phyloP scores from a whole-genome alignment of 2,888 invertebrate species.

The Drepana falcataria region DNA sequence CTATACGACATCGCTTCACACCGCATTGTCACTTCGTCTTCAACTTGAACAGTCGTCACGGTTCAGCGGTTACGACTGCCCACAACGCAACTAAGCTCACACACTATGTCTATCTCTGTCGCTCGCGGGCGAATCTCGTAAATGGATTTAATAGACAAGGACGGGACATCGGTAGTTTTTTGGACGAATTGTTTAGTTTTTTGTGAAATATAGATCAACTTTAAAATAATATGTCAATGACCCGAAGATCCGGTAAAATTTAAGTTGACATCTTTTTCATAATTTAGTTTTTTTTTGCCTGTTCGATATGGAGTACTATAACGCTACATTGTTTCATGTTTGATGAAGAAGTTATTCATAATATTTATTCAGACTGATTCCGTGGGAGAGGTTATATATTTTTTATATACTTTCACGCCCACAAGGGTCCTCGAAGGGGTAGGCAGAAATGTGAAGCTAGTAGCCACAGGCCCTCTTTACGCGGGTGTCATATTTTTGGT shows the following conservation, averaged over 20 bases:
- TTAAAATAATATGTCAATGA: conserved; percentile 70
- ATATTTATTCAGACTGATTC: not conserved
- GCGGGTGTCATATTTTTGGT: no score
- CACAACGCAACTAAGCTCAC: conserved; percentile 41
- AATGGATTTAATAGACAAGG: conserved; percentile 29
- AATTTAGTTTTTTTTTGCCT: not conserved
- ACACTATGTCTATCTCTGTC: conserved; percentile 45
- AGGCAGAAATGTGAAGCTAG: no score
- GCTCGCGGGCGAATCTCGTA: conserved; percentile 16
- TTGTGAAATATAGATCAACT: conserved; percentile 73
- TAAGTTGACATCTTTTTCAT: conserved; percentile 16
- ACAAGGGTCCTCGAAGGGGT: no score
- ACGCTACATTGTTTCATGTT: not conserved
- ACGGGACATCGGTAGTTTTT: conserved; percentile 40
- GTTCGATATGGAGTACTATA: not conserved
- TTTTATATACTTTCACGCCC: no score
- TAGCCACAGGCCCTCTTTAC: no score
- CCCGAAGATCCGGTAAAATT: conserved; percentile 42
- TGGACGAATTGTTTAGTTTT: conserved; percentile 54
- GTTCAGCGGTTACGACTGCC: conserved; percentile 66
- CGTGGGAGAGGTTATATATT: no score
- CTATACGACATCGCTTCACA: conserved; percentile 25
- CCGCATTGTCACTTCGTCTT: conserved; percentile 60
- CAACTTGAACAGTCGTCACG: conserved; percentile 66
- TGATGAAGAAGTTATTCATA: not conserved